These are phyloP conservation scores for Enteromius thamalakanensis DNA, from an alignment of 2,797 vertebrate species.

Conservation along the genomic window DNA sequence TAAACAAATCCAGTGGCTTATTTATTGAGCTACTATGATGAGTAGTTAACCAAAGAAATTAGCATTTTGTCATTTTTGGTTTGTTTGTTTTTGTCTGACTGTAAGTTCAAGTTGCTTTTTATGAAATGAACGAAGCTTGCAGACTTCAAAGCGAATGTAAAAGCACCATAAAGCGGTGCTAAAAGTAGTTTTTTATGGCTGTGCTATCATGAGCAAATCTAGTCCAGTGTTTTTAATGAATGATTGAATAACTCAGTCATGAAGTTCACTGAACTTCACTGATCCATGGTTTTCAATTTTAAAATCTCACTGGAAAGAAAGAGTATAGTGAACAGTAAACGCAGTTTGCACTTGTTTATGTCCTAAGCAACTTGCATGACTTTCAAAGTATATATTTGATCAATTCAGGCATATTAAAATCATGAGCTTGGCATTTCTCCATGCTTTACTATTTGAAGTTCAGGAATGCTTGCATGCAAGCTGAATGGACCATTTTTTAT, in stretches of 20 bases:
- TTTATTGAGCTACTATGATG: neutral
- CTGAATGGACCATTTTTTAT: neutral
- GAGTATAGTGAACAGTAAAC: neutral
- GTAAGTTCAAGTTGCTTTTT: neutral
- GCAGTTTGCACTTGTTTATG: neutral
- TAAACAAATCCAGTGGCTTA: constrained; percentile 32
- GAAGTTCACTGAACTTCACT: neutral
- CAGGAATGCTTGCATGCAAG: neutral
- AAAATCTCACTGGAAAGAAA: neutral
- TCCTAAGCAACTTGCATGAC: neutral
- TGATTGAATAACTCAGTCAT: neutral
- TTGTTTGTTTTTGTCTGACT: constrained; percentile 10
- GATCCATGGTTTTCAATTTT: neutral
- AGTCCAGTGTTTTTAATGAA: neutral
- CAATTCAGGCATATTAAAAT: neutral
- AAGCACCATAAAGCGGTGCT: neutral
- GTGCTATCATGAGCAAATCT: neutral
- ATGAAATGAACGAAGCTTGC: neutral
- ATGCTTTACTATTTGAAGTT: neutral
- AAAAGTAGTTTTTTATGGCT: no score
- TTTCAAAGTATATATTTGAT: neutral
- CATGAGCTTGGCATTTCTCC: neutral
- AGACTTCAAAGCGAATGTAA: neutral
- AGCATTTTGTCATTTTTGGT: neutral
- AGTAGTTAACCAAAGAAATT: neutral